Evolutionary conservation across 2,888 invertebrate species (phyloP).

Genomic region (Apotomis turbidana): DNA sequence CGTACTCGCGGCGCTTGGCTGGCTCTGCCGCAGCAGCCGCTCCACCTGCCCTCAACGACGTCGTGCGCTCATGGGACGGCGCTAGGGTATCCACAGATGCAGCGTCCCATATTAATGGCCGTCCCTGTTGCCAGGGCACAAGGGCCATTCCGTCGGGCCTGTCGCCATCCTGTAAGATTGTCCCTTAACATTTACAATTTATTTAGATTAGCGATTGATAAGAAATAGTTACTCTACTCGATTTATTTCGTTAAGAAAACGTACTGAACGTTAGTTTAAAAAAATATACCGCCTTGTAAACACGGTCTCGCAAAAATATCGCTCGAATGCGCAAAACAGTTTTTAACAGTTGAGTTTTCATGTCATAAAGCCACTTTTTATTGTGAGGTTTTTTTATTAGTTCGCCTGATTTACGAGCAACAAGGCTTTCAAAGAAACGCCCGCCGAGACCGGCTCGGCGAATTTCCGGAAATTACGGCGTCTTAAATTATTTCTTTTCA

Average conservation of each 20-base stretch:
- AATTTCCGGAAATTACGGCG: conserved; percentile 9
- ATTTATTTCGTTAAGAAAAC: background rate
- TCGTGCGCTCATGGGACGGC: too few species aligned
- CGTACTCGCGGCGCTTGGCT: too few species aligned
- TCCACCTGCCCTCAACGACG: too few species aligned
- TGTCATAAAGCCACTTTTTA: conserved; percentile 22
- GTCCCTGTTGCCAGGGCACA: too few species aligned
- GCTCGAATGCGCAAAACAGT: background rate
- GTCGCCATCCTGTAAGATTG: too few species aligned
- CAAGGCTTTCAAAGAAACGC: conserved; percentile 3
- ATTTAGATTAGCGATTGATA: too few species aligned
- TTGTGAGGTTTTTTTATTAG: conserved; percentile 26
- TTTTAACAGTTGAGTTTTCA: conserved; percentile 9
- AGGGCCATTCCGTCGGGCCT: too few species aligned
- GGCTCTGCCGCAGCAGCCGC: too few species aligned
- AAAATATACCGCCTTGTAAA: conserved; percentile 3
- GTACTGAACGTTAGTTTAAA: background rate
- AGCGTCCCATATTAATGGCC: too few species aligned
- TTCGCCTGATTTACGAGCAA: conserved; percentile 16
- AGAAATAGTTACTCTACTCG: too few species aligned
- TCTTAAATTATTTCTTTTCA: conserved; percentile 2
- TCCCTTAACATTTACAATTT: too few species aligned
- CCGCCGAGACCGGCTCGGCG: background rate
- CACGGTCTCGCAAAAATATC: background rate
- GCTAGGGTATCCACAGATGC: too few species aligned